Percentiles rank a stretch among this genome's conserved stretches.
Evolutionary conservation across 2,888 invertebrate species (phyloP).

Genomic region (Trissoscelio sp.): DNA sequence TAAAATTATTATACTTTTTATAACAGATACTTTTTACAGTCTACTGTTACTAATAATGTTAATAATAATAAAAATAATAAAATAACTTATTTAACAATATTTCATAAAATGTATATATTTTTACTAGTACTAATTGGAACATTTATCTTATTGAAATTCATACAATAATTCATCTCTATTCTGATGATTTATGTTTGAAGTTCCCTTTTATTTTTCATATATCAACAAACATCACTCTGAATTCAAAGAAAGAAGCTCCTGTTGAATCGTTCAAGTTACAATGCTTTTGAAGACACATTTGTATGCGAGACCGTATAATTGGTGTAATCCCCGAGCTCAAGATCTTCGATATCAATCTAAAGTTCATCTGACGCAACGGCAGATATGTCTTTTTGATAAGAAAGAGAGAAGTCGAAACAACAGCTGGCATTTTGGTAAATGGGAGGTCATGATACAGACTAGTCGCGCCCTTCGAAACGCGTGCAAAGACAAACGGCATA

Average conservation of each 20-base stretch:
- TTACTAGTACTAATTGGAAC: no score
- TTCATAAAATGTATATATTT: no score
- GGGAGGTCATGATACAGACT: constrained; percentile 69
- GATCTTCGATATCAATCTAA: constrained; percentile 51
- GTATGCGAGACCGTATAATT: constrained; percentile 15
- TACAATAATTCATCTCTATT: no score
- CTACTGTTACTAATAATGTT: no score
- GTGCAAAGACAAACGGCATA: constrained; percentile 68
- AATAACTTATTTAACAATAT: no score
- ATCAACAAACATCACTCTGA: constrained; percentile 18
- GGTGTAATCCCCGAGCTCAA: constrained; percentile 3
- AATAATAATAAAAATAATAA: no score
- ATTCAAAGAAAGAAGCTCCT: constrained; percentile 18
- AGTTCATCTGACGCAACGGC: constrained; percentile 35
- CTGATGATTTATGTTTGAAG: constrained; percentile 10
- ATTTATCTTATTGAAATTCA: no score
- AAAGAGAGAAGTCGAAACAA: constrained; percentile 40
- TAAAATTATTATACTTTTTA: no score
- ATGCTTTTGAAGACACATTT: constrained; percentile 7
- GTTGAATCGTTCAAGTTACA: constrained; percentile 5
- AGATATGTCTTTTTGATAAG: constrained; percentile 47
- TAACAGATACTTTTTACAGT: no score
- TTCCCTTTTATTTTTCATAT: constrained; percentile 11
- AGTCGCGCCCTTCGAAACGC: constrained; percentile 70
- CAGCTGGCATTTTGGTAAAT: constrained; percentile 63